Evolutionary conservation across 35 echinoderm and acorn worm species (phyloP), one percentile per base, ranked within the genome.

Genomic region (Heliocidaris tuberculata): DNA sequence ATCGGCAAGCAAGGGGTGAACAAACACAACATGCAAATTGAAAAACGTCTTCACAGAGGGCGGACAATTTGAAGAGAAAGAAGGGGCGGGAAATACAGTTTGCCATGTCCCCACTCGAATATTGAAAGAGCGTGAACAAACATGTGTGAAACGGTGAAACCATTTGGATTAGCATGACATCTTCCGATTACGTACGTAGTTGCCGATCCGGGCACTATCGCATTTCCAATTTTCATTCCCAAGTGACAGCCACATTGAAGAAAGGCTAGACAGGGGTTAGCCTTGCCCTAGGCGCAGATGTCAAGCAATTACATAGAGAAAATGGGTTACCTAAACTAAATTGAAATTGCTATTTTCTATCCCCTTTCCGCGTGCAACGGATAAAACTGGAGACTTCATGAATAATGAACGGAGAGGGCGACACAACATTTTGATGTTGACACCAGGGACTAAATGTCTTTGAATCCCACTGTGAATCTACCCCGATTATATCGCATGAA

Each of bases 311-410:
- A 6, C 59, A 60, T 60, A 15, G 17, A 42, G 7, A n/a, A 78
- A 78, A 27, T 78, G 65, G 65, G 65, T 78, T 78, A 78, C 19
- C 65, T 7, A 78, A 78, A 78, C 65, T 78, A 78, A 78, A 78
- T 78, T 78, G 65, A 78, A 78, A 78, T 78, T 78, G 65, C 65
- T 78, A 78, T 78, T 78, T 78, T 78, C 19, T 78, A 78, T 78
- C 27, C 65, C 27, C 65, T 78, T 78, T 19, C 35, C 65, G 65
- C 27, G 65, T 21, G 7, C 65, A 7, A 24, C 27, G 2, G 65
- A n/a, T 78, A 17, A 24, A 21, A 27, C 2, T 4, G 5, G 65
- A n/a, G 65, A 78, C 65, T 5, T 78, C 65, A 78, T 78, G 65
- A 78, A 78, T 78, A 78, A n/a, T 21, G 65, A 78, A 78, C 65